Conservation (phyloP, 2,797 vertebrate genomes). For the Thripadectes ignobilis region DNA sequence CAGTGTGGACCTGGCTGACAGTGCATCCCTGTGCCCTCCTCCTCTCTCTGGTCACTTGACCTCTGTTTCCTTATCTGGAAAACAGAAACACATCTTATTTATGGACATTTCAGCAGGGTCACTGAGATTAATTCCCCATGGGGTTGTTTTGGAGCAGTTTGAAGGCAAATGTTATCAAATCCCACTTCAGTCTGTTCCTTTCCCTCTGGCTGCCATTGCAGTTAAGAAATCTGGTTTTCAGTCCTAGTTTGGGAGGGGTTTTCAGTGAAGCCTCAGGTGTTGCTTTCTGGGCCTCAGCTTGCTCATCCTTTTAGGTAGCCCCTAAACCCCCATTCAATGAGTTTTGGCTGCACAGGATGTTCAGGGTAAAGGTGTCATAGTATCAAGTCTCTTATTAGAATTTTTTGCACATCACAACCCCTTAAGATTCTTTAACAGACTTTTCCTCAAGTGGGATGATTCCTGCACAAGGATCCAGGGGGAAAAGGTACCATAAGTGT, state of each 20-base stretch:
- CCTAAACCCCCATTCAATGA: background rate
- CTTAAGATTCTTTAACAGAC: background rate
- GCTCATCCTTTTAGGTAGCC: background rate
- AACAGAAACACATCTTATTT: background rate
- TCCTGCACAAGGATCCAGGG: background rate
- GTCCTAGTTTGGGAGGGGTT: background rate
- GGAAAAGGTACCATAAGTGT: background rate
- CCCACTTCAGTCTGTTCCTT: background rate
- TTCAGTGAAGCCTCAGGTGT: background rate
- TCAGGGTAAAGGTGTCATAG: background rate
- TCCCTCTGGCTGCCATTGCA: background rate
- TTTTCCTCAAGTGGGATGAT: background rate
- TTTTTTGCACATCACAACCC: background rate
- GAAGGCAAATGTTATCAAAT: background rate
- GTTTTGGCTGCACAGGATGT: background rate
- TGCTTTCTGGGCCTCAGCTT: background rate
- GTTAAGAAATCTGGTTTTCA: background rate
- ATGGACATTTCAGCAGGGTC: background rate
- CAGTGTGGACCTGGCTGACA: background rate
- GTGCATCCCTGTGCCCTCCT: background rate
- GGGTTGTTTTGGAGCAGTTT: background rate
- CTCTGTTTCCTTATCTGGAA: background rate
- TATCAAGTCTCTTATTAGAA: background rate
- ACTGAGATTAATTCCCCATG: background rate
- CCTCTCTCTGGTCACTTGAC: background rate